Conservation (phyloP, 2,888 invertebrate species). For the Protophormia terraenovae region DNA sequence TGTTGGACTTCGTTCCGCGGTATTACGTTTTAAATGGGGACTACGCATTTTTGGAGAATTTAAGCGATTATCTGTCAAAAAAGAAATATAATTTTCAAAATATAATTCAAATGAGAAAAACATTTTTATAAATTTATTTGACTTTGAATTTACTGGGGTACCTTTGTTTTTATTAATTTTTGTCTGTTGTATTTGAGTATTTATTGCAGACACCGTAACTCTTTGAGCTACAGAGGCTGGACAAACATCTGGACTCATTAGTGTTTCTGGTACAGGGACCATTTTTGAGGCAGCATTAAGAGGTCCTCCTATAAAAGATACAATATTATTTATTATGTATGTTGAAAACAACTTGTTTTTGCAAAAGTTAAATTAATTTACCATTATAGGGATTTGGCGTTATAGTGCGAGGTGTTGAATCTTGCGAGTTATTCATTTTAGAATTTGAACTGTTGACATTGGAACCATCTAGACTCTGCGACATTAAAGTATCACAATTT, state of each 20-base stretch:
- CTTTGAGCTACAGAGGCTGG: slow-evolving; percentile 79
- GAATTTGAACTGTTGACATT: slow-evolving; percentile 75
- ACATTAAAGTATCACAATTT: slow-evolving; percentile 82
- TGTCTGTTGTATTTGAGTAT: slow-evolving; percentile 77
- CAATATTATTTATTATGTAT: neutral
- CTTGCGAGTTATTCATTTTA: slow-evolving; percentile 78
- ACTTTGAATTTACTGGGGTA: slow-evolving; percentile 49
- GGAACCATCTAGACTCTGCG: slow-evolving; percentile 85
- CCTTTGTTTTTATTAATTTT: slow-evolving; percentile 80
- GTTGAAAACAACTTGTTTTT: neutral
- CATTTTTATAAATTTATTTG: slow-evolving; percentile 26
- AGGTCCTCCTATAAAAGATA: slow-evolving; percentile 80
- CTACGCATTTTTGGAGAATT: slow-evolving; percentile 80
- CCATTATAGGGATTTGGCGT: slow-evolving; percentile 80
- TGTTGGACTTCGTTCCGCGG: slow-evolving; percentile 75
- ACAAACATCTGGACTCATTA: slow-evolving; percentile 90
- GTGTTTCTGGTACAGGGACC: slow-evolving; percentile 92
- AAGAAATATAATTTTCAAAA: slow-evolving; percentile 36
- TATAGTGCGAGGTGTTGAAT: slow-evolving; percentile 79
- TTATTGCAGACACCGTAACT: slow-evolving; percentile 76
- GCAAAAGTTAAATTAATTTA: slow-evolving; percentile 52
- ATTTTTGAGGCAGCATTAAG: slow-evolving; percentile 92
- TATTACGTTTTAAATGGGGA: slow-evolving; percentile 77
- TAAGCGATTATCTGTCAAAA: slow-evolving; percentile 74
- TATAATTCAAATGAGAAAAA: slow-evolving; percentile 50